Evolutionary conservation across 1,140 invertebrate species (phyloP), one percentile per base, ranked within the genome.

Genomic region (Drosophila carrolli): DNA sequence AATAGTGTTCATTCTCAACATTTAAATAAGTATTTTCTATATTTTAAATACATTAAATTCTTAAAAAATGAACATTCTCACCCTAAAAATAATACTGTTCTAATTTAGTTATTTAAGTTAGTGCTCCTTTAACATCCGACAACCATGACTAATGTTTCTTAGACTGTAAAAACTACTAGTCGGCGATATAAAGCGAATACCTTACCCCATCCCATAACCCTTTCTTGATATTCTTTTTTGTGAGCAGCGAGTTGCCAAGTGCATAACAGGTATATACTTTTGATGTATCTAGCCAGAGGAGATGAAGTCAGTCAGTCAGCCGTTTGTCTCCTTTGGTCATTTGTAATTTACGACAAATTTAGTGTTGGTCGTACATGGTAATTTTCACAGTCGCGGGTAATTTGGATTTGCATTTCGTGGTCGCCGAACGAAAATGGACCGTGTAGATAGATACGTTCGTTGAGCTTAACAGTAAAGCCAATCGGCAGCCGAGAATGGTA

Each of bases 311-410:
- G 23, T 23, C 23, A 23, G 23, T 23, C 23, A 23, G 23, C 23
- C 23, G 4, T 23, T 29, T 16, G 19, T n/a, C 38, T 40, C 23
- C 51, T 66, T 65, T 47, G 38, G 60, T 57, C 54, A 59, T 67
- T 65, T 75, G 80, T 67, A 84, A 84, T 84, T 83, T 79, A 81
- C 81, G 81, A 84, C 81, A 84, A 79, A 83, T 83, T 78, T 67
- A 62, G 63, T 67, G 58, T 50, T 35, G 37, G 57, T 47, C 48
- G 61, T 67, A 68, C 48, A 40, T 13, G 62, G 62, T 16, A 70
- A 58, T 71, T 50, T 70, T 57, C 51, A 58, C 67, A 71, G 53
- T 57, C 43, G 43, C 51, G 23, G 65, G 37, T 53, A 58, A 57
- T 58, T 71, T 48, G 38, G 10, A 71, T 71, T 71, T 71, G 51